A percentile compares a stretch with the other conserved stretches of the same genome.
These are phyloP conservation scores for Chouioia cunea DNA, from an alignment of 2,888 invertebrate species.

Conservation along the genomic window DNA sequence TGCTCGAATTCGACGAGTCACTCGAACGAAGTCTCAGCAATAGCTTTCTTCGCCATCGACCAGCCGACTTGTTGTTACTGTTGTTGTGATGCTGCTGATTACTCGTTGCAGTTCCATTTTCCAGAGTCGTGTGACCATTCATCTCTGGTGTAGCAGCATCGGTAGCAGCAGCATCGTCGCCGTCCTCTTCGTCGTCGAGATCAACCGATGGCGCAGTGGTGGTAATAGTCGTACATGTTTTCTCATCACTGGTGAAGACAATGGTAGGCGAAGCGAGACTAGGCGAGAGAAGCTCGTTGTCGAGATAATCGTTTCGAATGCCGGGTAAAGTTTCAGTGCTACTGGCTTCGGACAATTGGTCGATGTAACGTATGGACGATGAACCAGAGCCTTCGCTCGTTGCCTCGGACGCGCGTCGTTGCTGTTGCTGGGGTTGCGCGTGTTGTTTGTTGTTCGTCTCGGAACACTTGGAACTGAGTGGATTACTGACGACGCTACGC, in stretches of 20 bases:
- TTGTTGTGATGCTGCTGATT: slow-evolving; percentile 8
- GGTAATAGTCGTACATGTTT: slow-evolving; percentile 34
- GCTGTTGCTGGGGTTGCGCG: slow-evolving; percentile 29
- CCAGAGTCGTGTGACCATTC: background rate
- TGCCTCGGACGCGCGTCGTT: slow-evolving; percentile 61
- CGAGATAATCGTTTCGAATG: slow-evolving; percentile 62
- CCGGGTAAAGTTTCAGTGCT: slow-evolving; percentile 66
- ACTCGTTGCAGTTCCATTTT: background rate
- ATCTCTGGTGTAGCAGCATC: too few relatives aligned
- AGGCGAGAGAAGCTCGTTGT: slow-evolving; percentile 61
- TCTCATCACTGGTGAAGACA: slow-evolving; percentile 46
- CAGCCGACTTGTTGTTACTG: slow-evolving; percentile 69
- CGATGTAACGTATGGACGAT: slow-evolving; percentile 64
- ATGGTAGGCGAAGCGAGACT: slow-evolving; percentile 53
- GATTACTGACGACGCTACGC: slow-evolving; percentile 52
- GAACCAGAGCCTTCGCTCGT: slow-evolving; percentile 63
- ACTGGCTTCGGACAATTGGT: slow-evolving; percentile 62
- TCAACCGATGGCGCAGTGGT: slow-evolving; percentile 23
- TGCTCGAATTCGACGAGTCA: slow-evolving; percentile 63
- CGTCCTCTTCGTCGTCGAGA: slow-evolving; percentile 34
- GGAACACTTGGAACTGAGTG: slow-evolving; percentile 44
- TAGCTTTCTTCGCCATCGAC: slow-evolving; percentile 71
- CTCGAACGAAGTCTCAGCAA: slow-evolving; percentile 70
- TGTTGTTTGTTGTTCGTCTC: slow-evolving; percentile 46
- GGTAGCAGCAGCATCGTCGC: slow-evolving; percentile 24